A percentile compares a stretch with the other conserved stretches of the same genome.
Conservation (phyloP, 1,140 invertebrate genomes). For the Monomorium pharaonis region DNA sequence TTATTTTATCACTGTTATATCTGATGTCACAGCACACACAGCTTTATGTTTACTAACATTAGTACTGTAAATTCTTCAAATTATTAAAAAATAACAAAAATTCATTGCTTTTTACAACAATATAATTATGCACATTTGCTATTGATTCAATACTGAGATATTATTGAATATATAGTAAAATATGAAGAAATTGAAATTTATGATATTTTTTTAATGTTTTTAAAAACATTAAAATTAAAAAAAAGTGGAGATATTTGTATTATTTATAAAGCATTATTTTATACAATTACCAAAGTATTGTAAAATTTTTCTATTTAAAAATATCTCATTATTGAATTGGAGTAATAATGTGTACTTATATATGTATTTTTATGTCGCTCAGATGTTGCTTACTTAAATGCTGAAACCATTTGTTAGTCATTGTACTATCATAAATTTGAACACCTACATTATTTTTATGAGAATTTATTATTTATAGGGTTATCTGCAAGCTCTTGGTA, state of each 20-base stretch:
- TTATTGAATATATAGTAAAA: not conserved
- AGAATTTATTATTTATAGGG: conserved; percentile 88
- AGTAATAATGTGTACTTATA: conserved; percentile 35
- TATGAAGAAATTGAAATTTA: not conserved
- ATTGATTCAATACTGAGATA: not conserved
- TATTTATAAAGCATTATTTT: not conserved
- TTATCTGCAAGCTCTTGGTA: conserved; percentile 97
- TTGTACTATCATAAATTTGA: conserved; percentile 35
- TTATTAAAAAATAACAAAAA: conserved; percentile 25
- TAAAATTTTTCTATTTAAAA: conserved; percentile 16
- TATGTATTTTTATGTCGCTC: conserved; percentile 32
- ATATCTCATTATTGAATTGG: not conserved
- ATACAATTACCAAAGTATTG: not conserved
- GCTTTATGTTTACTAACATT: conserved; percentile 56
- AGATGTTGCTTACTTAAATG: conserved; percentile 54
- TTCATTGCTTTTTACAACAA: conserved; percentile 63
- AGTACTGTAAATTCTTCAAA: conserved; percentile 51
- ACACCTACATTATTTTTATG: not conserved
- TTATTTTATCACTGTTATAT: conserved; percentile 77
- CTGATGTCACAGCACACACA: conserved; percentile 65
- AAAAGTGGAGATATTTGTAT: not conserved
- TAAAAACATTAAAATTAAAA: not conserved
- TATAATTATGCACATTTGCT: conserved; percentile 53
- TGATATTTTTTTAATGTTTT: not conserved
- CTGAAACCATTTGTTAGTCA: conserved; percentile 58